Evolutionary conservation across 2,797 vertebrate genomes (phyloP).

Genomic region (Darevskia nairensis): DNA sequence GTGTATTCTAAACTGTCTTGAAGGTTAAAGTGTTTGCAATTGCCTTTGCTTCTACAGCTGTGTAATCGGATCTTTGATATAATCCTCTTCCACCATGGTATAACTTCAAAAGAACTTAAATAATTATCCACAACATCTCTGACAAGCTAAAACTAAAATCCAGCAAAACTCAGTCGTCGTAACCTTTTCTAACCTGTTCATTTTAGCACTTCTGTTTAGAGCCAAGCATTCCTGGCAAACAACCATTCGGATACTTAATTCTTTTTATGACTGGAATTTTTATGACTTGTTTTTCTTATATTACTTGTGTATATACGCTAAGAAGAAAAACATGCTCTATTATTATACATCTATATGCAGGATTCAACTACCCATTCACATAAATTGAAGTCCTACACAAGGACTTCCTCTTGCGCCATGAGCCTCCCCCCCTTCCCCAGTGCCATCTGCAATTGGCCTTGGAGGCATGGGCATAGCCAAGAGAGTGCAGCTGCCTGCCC

Average conservation of each 20-base stretch:
- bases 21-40: background rate
- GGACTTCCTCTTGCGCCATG: too few species aligned
- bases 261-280: background rate
- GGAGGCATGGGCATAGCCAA: too few species aligned
- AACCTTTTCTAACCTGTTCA: slow-evolving; percentile 26
- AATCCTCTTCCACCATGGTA: slow-evolving; percentile 30
- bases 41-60: slow-evolving; percentile 24
- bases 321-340: background rate
- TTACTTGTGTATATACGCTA: slow-evolving; percentile 1
- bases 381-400: too few species aligned
- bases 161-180: background rate
- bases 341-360: too few species aligned
- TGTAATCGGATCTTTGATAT: slow-evolving; percentile 13
- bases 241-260: slow-evolving; percentile 17
- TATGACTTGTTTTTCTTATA: background rate
- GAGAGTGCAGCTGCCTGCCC: too few species aligned
- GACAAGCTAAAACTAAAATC: slow-evolving; percentile 17
- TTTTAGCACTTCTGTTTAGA: slow-evolving; percentile 32
- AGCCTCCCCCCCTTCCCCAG: too few species aligned
- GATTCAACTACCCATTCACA: too few species aligned
- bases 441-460: too few species aligned
- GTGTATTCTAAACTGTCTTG: background rate
- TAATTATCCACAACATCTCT: background rate
- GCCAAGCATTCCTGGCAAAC: slow-evolving; percentile 28
- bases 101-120: slow-evolving; percentile 34